Evolutionary conservation across 2,113 vertebrate species (phyloP).

Genomic region (Saccopteryx leptura): DNA sequence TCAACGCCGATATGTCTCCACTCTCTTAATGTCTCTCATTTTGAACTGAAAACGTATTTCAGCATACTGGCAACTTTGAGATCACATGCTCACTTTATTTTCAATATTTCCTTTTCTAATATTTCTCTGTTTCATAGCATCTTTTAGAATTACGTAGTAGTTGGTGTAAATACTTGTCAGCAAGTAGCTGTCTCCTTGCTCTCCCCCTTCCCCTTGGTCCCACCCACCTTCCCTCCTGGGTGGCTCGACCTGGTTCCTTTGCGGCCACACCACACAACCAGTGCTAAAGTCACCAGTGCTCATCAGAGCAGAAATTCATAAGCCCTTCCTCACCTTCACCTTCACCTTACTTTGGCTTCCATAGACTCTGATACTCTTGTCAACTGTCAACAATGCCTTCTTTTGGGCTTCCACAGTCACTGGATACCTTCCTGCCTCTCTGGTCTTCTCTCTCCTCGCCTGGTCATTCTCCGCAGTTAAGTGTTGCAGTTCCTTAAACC

Average conservation of each 20-base stretch:
- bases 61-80: background rate
- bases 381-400: background rate
- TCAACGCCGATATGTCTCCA: background rate
- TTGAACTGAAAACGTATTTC: background rate
- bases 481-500: background rate
- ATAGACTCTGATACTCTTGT: background rate
- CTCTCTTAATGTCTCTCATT: background rate
- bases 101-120: conserved; percentile 8
- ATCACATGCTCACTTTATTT: background rate
- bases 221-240: background rate
- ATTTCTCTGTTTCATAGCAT: background rate
- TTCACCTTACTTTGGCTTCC: background rate
- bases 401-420: background rate
- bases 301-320: background rate
- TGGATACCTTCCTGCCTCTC: background rate
- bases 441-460: background rate
- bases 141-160: background rate
- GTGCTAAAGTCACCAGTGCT: background rate
- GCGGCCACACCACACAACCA: background rate
- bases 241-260: background rate
- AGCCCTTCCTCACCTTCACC: background rate
- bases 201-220: background rate
- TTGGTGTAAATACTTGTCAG: background rate
- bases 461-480: background rate
- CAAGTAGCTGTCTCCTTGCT: background rate